Evolutionary conservation across 2,797 vertebrate genomes (phyloP).

Genomic region (Lophotriccus pileatus): DNA sequence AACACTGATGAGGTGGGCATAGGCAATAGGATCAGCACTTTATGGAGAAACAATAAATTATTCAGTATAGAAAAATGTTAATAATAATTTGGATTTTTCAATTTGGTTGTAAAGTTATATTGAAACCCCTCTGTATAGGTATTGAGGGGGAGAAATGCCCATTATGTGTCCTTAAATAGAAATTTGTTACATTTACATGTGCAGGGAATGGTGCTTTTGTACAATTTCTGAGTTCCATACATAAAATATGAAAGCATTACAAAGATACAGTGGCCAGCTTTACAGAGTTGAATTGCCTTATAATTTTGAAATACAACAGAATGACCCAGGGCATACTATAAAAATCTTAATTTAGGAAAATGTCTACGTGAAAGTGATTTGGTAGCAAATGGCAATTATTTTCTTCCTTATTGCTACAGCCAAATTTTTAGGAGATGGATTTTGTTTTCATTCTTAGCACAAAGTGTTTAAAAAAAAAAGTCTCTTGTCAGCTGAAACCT

Average conservation of each 20-base stretch:
- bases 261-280: background rate
- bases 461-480: background rate
- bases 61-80: background rate
- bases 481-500: constrained; percentile 1
- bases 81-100: constrained; percentile 20
- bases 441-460: constrained; percentile 15
- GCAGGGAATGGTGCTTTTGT: background rate
- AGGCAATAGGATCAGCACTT: background rate
- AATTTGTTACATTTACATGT: constrained; percentile 23
- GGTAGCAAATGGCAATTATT: constrained; percentile 23
- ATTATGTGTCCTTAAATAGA: constrained; percentile 16
- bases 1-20: background rate
- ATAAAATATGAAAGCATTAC: constrained; percentile 37
- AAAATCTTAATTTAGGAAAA: constrained; percentile 48
- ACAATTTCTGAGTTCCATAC: constrained; percentile 1
- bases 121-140: background rate
- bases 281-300: constrained; percentile 2
- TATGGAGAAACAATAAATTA: background rate
- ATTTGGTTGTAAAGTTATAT: background rate
- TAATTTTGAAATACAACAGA: constrained; percentile 48
- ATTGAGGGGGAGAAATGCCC: background rate
- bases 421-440: background rate
- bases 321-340: constrained; percentile 28
- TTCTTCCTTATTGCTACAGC: background rate
- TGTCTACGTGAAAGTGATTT: background rate